These are phyloP conservation scores for Drosophila ezoana DNA, from an alignment of 2,888 invertebrate genomes.

Conservation along the genomic window DNA sequence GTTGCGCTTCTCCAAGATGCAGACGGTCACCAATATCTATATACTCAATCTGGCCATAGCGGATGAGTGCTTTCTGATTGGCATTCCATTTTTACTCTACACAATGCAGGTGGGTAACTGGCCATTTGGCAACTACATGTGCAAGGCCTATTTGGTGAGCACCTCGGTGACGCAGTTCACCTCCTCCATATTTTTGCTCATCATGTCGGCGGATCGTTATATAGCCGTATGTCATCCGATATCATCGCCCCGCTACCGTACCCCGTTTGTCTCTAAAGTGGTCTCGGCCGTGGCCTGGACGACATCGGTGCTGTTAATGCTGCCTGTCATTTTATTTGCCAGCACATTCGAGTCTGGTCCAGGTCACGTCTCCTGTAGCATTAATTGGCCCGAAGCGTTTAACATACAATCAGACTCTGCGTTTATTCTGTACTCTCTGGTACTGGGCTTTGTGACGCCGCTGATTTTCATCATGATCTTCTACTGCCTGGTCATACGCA, in stretches of 20 bases:
- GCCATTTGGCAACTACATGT: conserved; percentile 95
- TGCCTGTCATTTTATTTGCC: conserved; percentile 95
- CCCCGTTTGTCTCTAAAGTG: conserved; percentile 93
- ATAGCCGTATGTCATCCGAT: conserved; percentile 97
- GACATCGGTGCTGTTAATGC: conserved; percentile 93
- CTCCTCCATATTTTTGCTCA: conserved; percentile 94
- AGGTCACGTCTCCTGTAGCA: conserved; percentile 89
- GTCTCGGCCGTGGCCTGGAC: conserved; percentile 95
- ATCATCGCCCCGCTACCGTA: conserved; percentile 93
- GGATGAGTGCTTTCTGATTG: conserved; percentile 95
- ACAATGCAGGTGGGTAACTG: conserved; percentile 91
- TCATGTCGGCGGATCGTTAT: conserved; percentile 97
- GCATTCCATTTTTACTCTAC: conserved; percentile 94
- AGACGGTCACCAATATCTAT: conserved; percentile 97
- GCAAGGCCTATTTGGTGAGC: conserved; percentile 96
- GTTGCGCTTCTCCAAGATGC: conserved; percentile 96
- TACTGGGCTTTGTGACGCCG: conserved; percentile 94
- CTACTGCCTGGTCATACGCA: conserved; percentile 94
- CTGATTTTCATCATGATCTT: conserved; percentile 93
- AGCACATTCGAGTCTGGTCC: conserved; percentile 88
- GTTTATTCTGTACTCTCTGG: conserved; percentile 95
- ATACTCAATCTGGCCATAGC: conserved; percentile 97
- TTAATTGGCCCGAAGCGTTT: conserved; percentile 91
- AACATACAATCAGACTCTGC: conserved; percentile 89
- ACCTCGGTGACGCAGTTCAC: conserved; percentile 97